Evolutionary conservation across 2,888 invertebrate genomes (phyloP).

Genomic region (Troglohyphantes excavatus): DNA sequence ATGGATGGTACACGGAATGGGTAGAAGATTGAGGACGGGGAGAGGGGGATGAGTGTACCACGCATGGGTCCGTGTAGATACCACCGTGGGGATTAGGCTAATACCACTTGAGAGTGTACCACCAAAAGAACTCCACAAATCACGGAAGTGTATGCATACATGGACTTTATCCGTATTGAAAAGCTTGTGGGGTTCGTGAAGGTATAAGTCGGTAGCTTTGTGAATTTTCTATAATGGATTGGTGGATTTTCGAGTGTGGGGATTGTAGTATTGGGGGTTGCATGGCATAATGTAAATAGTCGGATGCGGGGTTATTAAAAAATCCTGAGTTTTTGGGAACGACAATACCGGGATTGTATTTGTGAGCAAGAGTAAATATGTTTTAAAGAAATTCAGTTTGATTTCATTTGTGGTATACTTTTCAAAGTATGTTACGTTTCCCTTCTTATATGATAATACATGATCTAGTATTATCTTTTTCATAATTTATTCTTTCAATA

Average conservation of each 20-base stretch:
- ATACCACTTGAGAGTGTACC: conserved; percentile 58
- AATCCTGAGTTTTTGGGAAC: not conserved
- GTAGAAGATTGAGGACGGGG: not conserved
- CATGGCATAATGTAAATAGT: not conserved
- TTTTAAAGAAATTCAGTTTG: no score
- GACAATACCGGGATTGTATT: not conserved
- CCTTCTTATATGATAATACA: no score
- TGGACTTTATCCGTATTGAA: conserved; percentile 27
- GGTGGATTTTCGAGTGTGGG: not conserved
- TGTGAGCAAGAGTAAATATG: no score
- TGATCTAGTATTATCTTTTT: no score
- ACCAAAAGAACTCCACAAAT: conserved; percentile 41
- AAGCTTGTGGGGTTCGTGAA: not conserved
- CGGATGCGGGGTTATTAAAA: not conserved
- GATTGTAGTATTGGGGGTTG: not conserved
- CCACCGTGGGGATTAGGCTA: conserved; percentile 55
- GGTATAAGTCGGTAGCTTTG: conserved; percentile 16
- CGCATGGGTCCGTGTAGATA: conserved; percentile 45
- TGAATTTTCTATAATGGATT: conserved; percentile 28
- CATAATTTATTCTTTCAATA: no score
- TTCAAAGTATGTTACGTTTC: no score
- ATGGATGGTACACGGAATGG: conserved; percentile 45
- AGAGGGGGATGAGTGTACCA: not conserved
- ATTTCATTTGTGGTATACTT: no score
- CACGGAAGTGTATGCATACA: conserved; percentile 31